Evolutionary conservation across 2,888 invertebrate genomes (phyloP).

Genomic region (Oscheius sp.): DNA sequence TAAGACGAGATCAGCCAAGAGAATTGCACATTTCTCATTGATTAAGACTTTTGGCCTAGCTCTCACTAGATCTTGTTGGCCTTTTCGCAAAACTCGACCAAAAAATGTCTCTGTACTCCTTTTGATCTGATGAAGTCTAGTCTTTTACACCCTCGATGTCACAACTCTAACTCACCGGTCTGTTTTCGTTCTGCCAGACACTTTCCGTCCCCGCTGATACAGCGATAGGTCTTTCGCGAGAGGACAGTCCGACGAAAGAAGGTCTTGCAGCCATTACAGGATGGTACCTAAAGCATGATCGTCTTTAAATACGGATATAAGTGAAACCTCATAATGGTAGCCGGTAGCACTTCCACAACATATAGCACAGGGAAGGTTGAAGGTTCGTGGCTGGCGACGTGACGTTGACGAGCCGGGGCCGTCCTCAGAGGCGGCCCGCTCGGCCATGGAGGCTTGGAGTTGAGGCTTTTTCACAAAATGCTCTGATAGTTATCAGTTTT

Average conservation of each 20-base stretch:
- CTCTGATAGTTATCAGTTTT: background rate
- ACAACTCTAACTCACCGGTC: background rate
- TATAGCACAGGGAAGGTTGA: conserved; percentile 53
- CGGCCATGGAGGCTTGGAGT: conserved; percentile 19
- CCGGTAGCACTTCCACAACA: conserved; percentile 53
- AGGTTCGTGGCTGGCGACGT: conserved; percentile 37
- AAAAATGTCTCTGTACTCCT: too few species aligned
- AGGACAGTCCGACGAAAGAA: conserved; percentile 43
- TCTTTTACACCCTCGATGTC: too few species aligned
- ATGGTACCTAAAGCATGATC: conserved; percentile 22
- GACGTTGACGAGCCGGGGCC: background rate
- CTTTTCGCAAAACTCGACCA: too few species aligned
- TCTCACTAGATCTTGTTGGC: too few species aligned
- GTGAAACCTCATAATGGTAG: conserved; percentile 55
- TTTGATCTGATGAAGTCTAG: too few species aligned
- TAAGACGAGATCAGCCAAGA: too few species aligned
- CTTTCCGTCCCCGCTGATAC: conserved; percentile 9
- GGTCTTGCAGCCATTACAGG: conserved; percentile 65
- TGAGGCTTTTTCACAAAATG: conserved; percentile 22
- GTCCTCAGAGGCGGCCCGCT: conserved; percentile 1
- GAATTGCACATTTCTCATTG: too few species aligned
- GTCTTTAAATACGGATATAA: background rate
- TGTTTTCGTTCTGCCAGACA: conserved; percentile 14
- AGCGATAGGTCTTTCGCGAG: conserved; percentile 22
- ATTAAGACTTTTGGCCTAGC: too few species aligned